Evolutionary conservation across 1,140 invertebrate species (phyloP), one percentile per base, ranked within the genome.

Genomic region (Philaenus spumarius): DNA sequence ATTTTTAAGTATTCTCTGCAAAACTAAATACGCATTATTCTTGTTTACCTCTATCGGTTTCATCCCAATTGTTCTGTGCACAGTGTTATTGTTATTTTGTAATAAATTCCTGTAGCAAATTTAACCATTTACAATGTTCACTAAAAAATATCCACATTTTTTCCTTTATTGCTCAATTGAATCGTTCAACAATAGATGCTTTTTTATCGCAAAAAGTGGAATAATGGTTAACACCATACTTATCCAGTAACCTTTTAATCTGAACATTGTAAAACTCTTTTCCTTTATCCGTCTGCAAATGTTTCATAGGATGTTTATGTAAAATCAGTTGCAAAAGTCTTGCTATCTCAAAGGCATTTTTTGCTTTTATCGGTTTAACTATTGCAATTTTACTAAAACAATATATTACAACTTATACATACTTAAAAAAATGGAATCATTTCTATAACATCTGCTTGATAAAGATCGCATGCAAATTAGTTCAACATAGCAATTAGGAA

Each of bases 121-220:
- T n/a, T n/a, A n/a, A n/a, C n/a, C n/a, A n/a, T n/a, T n/a, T n/a
- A n/a, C n/a, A n/a, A 71, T 66, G 67, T 57, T 54, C 54, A 40
- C 63, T 67, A 58, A 73, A 70, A 63, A 66, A 54, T 62, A 67
- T 69, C 62, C 65, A 78, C 62, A 78, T 68, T 64, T 68, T 72
- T 17, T 55, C 62, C 69, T 76, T 77, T 45, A 79, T 56, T 19
- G 72, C 77, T 61, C 72, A 60, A 65, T 75, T 75, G 51, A 76
- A 73, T 54, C 76, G 46, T 67, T 78, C 76, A 42, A 71, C 69
- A 52, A 77, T 68, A 15, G 69, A 67, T 15, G 73, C 73, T 69
- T 79, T 80, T 37, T 69, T 68, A 37, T 63, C 63, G 53, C 64
- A 69, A 66, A 68, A 73, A 19, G 73, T 75, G 14, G 67, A 72